phyloP scores from a whole-genome alignment of 92 coral and sea anemone species.

The Zoanthus sociatus region DNA sequence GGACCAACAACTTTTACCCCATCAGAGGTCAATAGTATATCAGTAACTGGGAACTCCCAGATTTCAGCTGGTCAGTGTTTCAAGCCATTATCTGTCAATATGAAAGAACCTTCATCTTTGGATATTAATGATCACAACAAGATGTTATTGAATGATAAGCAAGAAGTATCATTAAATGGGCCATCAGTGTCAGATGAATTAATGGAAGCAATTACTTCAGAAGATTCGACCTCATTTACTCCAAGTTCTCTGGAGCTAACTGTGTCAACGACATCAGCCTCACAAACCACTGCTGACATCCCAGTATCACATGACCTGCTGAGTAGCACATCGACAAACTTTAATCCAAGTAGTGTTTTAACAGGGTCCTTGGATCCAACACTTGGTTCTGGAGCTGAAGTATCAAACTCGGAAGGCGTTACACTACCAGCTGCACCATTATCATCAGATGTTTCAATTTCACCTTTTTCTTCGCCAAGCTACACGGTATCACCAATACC shows the following conservation, averaged over 20 bases:
- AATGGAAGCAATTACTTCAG: constrained; percentile 22
- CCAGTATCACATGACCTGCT: constrained; percentile 31
- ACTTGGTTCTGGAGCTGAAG: constrained; percentile 70
- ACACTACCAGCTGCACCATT: constrained; percentile 45
- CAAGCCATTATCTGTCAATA: constrained; percentile 34
- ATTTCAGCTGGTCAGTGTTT: neutral
- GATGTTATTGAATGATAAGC: constrained; percentile 18
- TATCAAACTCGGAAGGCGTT: constrained; percentile 51
- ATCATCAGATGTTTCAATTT: constrained; percentile 57
- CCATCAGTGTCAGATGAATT: constrained; percentile 23
- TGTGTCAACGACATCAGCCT: constrained; percentile 33
- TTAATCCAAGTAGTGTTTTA: constrained; percentile 52
- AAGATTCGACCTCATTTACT: constrained; percentile 33
- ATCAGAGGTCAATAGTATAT: constrained; percentile 19
- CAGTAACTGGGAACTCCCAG: constrained; percentile 20
- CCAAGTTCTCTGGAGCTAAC: constrained; percentile 28
- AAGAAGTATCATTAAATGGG: constrained; percentile 30
- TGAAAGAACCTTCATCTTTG: constrained; percentile 41
- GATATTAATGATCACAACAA: constrained; percentile 29
- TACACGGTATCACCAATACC: constrained; percentile 80
- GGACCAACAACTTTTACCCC: constrained; percentile 33
- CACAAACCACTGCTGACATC: constrained; percentile 26
- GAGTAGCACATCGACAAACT: constrained; percentile 3
- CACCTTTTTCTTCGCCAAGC: constrained; percentile 79
- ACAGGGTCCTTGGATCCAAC: constrained; percentile 75